Evolutionary conservation across 2,113 vertebrate species (phyloP).

Genomic region (Corythaixoides concolor): DNA sequence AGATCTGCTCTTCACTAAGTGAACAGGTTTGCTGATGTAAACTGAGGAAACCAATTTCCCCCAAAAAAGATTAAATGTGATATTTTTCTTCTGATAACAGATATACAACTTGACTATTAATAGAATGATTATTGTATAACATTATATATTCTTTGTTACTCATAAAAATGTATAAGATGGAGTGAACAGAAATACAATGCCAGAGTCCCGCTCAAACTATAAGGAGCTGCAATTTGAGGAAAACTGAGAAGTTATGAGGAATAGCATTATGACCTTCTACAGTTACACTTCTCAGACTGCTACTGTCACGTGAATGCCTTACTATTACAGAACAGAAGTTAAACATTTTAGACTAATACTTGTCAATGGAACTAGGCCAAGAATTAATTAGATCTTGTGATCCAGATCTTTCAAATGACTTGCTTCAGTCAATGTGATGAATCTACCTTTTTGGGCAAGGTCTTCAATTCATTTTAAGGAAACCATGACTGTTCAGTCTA

Average conservation of each 20-base stretch:
- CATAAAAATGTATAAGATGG: not conserved
- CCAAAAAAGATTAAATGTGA: not conserved
- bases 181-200: not conserved
- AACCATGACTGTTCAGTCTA: not conserved
- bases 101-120: not conserved
- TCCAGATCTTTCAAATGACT: not conserved
- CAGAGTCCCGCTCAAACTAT: not conserved
- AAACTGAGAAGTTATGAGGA: not conserved
- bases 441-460: not conserved
- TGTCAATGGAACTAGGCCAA: not conserved
- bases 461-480: not conserved
- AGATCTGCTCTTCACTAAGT: accelerated
- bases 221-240: not conserved
- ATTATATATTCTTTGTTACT: not conserved
- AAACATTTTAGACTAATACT: not conserved
- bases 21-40: not conserved
- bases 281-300: not conserved
- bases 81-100: not conserved
- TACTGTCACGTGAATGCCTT: not conserved
- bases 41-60: not conserved
- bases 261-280: not conserved
- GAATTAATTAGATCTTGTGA: not conserved
- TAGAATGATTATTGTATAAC: not conserved
- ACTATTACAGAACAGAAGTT: not conserved
- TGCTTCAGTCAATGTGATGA: not conserved